Conservation (phyloP, 2,888 invertebrate species). For the Siphlonurus alternatus region DNA sequence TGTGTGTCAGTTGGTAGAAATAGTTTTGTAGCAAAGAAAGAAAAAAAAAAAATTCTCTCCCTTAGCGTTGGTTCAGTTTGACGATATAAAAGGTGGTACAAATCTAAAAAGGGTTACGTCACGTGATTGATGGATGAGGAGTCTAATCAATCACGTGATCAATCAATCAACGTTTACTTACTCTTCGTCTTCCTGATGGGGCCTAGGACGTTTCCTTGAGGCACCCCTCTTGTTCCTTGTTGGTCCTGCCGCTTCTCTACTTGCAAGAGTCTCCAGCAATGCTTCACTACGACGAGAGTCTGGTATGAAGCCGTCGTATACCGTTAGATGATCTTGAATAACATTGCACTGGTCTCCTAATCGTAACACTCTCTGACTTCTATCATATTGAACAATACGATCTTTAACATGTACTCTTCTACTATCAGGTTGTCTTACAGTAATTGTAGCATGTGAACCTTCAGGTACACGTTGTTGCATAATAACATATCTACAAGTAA, state of each 20-base stretch:
- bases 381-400: slow-evolving; percentile 56
- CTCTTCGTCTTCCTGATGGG: background rate
- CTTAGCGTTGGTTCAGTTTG: too few species aligned
- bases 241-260: background rate
- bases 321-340: slow-evolving; percentile 64
- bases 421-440: slow-evolving; percentile 54
- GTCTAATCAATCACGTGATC: too few species aligned
- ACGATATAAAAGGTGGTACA: too few species aligned
- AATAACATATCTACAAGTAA: slow-evolving; percentile 62
- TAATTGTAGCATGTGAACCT: slow-evolving; percentile 56
- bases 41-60: too few species aligned
- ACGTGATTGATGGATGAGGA: too few species aligned
- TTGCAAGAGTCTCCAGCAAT: background rate
- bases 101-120: too few species aligned
- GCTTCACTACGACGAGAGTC: slow-evolving; percentile 23
- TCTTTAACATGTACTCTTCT: slow-evolving; percentile 66
- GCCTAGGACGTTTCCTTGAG: background rate
- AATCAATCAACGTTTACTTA: background rate
- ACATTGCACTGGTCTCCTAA: slow-evolving; percentile 71
- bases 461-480: slow-evolving; percentile 37
- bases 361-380: slow-evolving; percentile 54
- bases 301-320: slow-evolving; percentile 55
- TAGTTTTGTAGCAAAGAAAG: too few species aligned
- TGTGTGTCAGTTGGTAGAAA: too few species aligned
- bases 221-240: background rate